A percentile compares a stretch with the other conserved stretches of the same genome.
These are phyloP conservation scores for Anhinga anhinga DNA, from an alignment of 2,113 vertebrate genomes.

Conservation along the genomic window DNA sequence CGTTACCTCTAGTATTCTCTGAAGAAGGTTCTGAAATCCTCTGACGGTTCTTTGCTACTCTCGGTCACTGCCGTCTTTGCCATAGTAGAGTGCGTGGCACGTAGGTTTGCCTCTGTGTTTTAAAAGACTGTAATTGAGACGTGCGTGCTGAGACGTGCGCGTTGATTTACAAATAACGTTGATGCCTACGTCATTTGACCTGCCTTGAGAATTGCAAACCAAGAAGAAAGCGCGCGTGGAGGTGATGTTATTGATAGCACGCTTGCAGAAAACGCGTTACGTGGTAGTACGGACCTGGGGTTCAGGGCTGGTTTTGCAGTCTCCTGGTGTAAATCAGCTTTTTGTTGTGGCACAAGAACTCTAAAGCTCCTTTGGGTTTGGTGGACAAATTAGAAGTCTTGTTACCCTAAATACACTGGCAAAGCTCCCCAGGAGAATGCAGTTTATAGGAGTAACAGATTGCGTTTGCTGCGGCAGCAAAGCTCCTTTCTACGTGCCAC, in stretches of 20 bases:
- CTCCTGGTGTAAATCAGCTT: not conserved
- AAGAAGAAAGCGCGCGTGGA: not conserved
- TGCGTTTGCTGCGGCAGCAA: not conserved
- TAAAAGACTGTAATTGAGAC: not conserved
- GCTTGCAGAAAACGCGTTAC: not conserved
- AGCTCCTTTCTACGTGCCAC: not conserved
- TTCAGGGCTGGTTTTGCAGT: not conserved
- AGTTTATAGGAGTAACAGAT: not conserved
- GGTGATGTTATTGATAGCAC: fast-evolving
- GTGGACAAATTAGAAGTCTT: not conserved
- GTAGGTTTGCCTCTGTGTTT: not conserved
- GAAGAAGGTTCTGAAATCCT: not conserved
- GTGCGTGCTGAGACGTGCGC: fast-evolving
- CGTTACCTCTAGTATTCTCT: not conserved
- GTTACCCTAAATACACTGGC: not conserved
- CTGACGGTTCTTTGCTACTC: not conserved
- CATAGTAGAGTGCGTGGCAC: not conserved
- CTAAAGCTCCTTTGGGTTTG: constrained; percentile 12
- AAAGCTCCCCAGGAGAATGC: not conserved
- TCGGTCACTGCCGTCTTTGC: not conserved
- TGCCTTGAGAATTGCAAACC: not conserved
- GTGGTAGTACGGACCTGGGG: not conserved
- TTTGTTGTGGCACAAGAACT: not conserved
- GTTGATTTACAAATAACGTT: not conserved
- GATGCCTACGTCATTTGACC: not conserved